These are phyloP conservation scores for Cantharis lateralis DNA, from an alignment of 2,888 invertebrate species.

Conservation along the genomic window DNA sequence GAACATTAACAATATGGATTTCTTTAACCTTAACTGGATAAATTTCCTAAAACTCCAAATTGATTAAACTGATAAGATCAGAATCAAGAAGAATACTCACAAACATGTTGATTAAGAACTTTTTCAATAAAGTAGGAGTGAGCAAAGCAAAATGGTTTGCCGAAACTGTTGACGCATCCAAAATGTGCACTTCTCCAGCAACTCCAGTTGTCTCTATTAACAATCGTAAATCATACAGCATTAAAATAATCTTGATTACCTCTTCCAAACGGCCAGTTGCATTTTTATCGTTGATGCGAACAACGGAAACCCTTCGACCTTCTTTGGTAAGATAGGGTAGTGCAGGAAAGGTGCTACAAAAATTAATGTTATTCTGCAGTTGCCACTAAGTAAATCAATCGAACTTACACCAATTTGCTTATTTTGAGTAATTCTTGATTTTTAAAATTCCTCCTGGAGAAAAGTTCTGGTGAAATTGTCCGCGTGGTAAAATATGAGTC, in stretches of 20 bases:
- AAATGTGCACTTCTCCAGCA: slow-evolving; percentile 81
- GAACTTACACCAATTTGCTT: slow-evolving; percentile 69
- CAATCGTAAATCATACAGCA: slow-evolving; percentile 83
- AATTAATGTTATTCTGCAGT: not conserved
- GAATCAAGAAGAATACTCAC: slow-evolving; percentile 38
- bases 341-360: slow-evolving; percentile 73
- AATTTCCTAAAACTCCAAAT: slow-evolving; percentile 67
- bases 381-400: not conserved
- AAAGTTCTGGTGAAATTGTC: slow-evolving; percentile 81
- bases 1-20: slow-evolving; percentile 83
- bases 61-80: not conserved
- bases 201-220: slow-evolving; percentile 79
- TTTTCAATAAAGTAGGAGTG: slow-evolving; percentile 80
- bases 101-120: slow-evolving; percentile 83
- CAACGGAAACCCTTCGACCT: slow-evolving; percentile 75
- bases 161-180: slow-evolving; percentile 80
- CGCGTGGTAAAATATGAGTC: slow-evolving; percentile 91
- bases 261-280: slow-evolving; percentile 73
- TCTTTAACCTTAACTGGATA: slow-evolving; percentile 87
- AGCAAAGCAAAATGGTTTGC: slow-evolving; percentile 83
- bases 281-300: slow-evolving; percentile 74
- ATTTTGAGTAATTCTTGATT: slow-evolving; percentile 74
- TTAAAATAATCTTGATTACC: slow-evolving; percentile 79
- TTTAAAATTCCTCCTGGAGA: slow-evolving; percentile 74
- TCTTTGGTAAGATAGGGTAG: slow-evolving; percentile 81